Evolutionary conservation across 2,113 vertebrate genomes (phyloP).

Genomic region (Cyanistes caeruleus): DNA sequence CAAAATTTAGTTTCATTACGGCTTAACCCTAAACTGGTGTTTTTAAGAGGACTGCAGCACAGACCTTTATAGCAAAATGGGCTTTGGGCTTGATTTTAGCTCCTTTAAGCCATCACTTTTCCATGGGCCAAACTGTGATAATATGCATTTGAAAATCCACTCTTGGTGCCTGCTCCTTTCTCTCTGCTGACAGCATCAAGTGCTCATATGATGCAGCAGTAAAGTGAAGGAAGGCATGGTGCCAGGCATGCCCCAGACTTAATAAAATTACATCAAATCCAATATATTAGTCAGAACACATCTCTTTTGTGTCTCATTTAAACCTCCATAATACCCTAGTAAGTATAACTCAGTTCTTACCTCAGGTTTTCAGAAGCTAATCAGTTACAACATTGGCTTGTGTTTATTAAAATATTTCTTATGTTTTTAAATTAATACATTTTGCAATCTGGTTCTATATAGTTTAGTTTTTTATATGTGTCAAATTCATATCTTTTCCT

Average conservation of each 20-base stretch:
- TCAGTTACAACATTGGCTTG: neutral
- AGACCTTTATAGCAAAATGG: neutral
- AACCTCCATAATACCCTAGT: neutral
- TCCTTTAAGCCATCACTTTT: neutral
- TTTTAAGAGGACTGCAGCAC: neutral
- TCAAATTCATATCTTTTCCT: neutral
- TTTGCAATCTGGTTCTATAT: neutral
- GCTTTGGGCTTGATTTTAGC: neutral
- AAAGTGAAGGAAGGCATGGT: neutral
- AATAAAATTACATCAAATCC: slow-evolving; percentile 33
- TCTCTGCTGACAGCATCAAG: neutral
- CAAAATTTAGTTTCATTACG: slow-evolving; percentile 33
- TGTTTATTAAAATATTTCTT: neutral
- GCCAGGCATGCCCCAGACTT: neutral
- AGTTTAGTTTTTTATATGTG: neutral
- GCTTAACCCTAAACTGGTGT: neutral
- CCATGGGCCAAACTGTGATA: neutral
- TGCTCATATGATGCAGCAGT: neutral
- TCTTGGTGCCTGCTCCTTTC: neutral
- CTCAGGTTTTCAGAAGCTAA: slow-evolving; percentile 11
- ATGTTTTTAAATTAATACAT: neutral
- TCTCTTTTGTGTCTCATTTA: slow-evolving; percentile 33
- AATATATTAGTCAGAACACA: neutral
- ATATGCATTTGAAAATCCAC: neutral
- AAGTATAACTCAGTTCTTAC: slow-evolving; percentile 23